Conservation (phyloP, 2,797 vertebrate genomes). For the Emydoidea blandingii region DNA sequence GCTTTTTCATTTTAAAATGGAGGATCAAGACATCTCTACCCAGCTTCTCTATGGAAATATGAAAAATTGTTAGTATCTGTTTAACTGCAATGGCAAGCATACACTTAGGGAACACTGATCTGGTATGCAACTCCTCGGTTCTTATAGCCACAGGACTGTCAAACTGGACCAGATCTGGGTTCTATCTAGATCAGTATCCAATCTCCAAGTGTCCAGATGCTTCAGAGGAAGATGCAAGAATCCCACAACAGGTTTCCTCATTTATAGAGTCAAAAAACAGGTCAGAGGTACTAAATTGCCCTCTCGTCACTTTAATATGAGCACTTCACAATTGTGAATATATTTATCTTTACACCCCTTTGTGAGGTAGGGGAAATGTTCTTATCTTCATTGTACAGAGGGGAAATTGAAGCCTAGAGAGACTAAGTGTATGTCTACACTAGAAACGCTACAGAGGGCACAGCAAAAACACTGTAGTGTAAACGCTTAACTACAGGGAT, state of each 20-base stretch:
- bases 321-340: neutral
- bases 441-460: neutral
- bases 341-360: neutral
- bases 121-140: neutral
- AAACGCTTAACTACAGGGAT: neutral
- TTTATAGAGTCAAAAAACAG: neutral
- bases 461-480: neutral
- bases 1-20: neutral
- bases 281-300: too few species aligned
- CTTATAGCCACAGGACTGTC: neutral
- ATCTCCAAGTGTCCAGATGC: neutral
- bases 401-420: neutral
- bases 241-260: neutral
- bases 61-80: neutral
- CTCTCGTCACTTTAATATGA: neutral
- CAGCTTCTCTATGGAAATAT: neutral
- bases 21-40: neutral
- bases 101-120: neutral
- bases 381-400: neutral
- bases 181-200: neutral
- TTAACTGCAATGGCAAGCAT: neutral
- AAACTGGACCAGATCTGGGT: neutral
- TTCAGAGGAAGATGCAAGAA: neutral
- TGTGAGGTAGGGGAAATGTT: neutral
- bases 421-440: neutral